Evolutionary conservation across 2,888 invertebrate genomes (phyloP).

Genomic region (Eupithecia abbreviata): DNA sequence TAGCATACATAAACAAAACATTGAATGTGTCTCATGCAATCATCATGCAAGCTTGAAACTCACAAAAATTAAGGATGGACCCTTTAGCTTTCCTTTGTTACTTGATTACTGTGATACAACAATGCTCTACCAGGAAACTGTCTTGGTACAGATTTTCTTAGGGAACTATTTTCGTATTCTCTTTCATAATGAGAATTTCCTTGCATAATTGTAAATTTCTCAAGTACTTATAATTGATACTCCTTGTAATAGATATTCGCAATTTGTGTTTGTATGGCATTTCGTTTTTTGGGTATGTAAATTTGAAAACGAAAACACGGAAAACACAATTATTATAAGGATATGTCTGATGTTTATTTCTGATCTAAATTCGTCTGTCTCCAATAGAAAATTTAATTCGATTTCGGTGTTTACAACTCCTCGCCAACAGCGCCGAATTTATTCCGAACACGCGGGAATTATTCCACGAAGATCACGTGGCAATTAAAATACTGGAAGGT

Average conservation of each 20-base stretch:
- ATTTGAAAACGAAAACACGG: neutral
- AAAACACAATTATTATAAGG: neutral
- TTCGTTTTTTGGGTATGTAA: neutral
- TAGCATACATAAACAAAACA: neutral
- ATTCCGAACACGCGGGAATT: neutral
- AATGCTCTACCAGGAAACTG: neutral
- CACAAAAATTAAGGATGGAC: neutral
- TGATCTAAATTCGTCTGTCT: neutral
- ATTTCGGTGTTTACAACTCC: slow-evolving; percentile 1
- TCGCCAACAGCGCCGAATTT: slow-evolving; percentile 1
- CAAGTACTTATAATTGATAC: neutral
- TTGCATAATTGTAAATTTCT: neutral
- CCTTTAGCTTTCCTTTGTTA: neutral
- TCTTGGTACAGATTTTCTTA: neutral
- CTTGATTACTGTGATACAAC: neutral
- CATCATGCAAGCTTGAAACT: neutral
- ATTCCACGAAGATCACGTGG: neutral
- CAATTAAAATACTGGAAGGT: neutral
- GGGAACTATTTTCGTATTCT: neutral
- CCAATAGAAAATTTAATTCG: neutral
- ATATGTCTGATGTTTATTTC: neutral
- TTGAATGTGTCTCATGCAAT: neutral
- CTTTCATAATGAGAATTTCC: neutral
- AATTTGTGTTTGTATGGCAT: neutral
- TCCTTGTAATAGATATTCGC: neutral